A percentile compares a stretch with the other conserved stretches of the same genome.
Conservation (phyloP, 2,113 vertebrate species). For the Potamarius usumacintae region DNA sequence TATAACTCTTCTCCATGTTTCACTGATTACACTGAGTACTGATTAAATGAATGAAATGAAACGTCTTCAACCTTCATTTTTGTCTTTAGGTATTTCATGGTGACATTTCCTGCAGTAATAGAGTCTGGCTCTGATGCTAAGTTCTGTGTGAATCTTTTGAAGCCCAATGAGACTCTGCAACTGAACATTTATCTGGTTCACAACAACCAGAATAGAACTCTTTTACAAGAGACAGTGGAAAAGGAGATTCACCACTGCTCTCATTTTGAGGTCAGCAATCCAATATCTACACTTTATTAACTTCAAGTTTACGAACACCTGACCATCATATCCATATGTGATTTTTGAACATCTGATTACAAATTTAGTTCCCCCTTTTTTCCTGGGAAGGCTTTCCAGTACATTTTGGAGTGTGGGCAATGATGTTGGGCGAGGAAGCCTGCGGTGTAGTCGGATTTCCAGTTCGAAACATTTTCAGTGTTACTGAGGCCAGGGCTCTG, state of each 20-base stretch:
- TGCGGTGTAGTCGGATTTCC: not conserved
- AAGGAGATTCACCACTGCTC: constrained; percentile 59
- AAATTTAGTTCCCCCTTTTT: not conserved
- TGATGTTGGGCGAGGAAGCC: not conserved
- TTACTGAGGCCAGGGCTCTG: not conserved
- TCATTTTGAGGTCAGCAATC: constrained; percentile 56
- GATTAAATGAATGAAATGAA: not conserved
- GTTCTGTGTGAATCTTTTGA: constrained; percentile 64
- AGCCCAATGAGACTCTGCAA: constrained; percentile 61
- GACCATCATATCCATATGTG: not conserved
- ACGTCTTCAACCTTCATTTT: not conserved
- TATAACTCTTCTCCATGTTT: not conserved
- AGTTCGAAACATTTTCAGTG: not conserved
- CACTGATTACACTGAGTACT: not conserved
- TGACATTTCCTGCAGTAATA: constrained; percentile 67
- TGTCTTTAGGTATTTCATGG: constrained; percentile 54
- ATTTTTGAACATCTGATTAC: not conserved
- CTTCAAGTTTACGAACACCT: not conserved
- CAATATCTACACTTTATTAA: not conserved
- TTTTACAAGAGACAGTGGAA: constrained; percentile 28
- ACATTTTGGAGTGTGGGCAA: not conserved
- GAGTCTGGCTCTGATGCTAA: constrained; percentile 61
- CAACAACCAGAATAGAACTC: constrained; percentile 17
- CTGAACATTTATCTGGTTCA: constrained; percentile 60
- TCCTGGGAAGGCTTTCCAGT: not conserved